A percentile compares a stretch with the other conserved stretches of the same genome.
phyloP scores from a whole-genome alignment of 2,888 invertebrate species.

The Tipula lateralis region DNA sequence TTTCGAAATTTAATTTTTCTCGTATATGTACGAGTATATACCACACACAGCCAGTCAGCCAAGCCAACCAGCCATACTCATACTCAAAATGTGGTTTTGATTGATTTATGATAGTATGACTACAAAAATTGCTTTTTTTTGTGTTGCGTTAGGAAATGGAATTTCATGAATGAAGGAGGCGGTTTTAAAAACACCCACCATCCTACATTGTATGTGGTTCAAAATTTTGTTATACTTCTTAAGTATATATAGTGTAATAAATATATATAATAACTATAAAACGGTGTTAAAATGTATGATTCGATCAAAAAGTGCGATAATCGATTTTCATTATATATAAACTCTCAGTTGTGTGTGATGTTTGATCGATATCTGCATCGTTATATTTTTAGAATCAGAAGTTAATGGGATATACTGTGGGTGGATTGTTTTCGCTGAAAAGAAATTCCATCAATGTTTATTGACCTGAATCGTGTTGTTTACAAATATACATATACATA shows the following conservation, averaged over 20 bases:
- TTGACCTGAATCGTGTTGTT: background rate
- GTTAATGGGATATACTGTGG: background rate
- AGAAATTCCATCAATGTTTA: background rate
- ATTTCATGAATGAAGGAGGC: slow-evolving; percentile 3
- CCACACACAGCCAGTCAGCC: background rate
- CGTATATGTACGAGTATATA: background rate
- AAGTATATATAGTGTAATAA: background rate
- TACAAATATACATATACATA: background rate
- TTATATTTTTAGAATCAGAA: background rate
- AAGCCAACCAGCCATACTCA: background rate
- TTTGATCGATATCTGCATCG: background rate
- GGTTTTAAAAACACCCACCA: background rate
- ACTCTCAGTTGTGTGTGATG: background rate
- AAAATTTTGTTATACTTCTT: background rate
- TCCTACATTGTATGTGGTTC: background rate
- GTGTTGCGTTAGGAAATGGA: background rate
- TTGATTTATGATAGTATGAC: background rate
- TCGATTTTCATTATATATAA: background rate
- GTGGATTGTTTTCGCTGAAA: background rate
- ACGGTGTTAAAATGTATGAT: background rate
- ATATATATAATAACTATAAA: background rate
- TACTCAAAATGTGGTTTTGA: background rate
- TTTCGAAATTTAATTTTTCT: background rate
- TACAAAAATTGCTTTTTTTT: background rate
- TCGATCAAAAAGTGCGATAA: background rate